Percentiles rank a stretch among this genome's conserved stretches.
Conservation (phyloP, 2,888 invertebrate species). For the Clusia tigrina region DNA sequence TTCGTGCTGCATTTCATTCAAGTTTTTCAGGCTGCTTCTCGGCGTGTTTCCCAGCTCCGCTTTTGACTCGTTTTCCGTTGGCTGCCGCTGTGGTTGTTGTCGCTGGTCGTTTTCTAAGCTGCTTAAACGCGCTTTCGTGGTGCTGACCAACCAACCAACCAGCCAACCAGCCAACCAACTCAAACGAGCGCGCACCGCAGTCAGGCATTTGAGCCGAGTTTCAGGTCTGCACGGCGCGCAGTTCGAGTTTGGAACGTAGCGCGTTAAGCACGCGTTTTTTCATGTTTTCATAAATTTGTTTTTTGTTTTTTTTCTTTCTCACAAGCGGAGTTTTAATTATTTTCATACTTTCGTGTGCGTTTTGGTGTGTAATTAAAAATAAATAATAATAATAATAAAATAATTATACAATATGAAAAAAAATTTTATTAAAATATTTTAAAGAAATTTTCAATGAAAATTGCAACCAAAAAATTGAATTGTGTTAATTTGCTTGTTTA, state of each 20-base stretch:
- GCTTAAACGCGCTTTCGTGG: slow-evolving; percentile 17
- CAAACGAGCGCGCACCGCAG: not conserved
- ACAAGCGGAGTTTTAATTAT: slow-evolving; percentile 23
- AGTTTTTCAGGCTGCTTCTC: not conserved
- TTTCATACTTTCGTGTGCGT: slow-evolving; percentile 9
- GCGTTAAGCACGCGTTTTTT: slow-evolving; percentile 48
- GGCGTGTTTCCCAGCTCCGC: not conserved
- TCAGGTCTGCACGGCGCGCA: slow-evolving; percentile 27
- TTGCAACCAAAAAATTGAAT: not conserved
- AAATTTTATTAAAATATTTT: not conserved
- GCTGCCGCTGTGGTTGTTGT: not conserved
- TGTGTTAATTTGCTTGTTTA: not conserved
- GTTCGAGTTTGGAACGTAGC: slow-evolving; percentile 47
- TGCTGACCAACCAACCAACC: slow-evolving; percentile 3
- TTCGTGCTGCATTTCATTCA: not conserved
- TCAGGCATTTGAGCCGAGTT: slow-evolving; percentile 14
- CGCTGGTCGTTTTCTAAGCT: slow-evolving; percentile 17
- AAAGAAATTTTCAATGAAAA: slow-evolving; percentile 9
- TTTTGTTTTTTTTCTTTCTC: slow-evolving; percentile 17
- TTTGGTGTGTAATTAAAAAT: not conserved
- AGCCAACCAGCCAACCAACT: not conserved
- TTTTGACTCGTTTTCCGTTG: not conserved
- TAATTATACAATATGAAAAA: not conserved
- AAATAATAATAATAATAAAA: not conserved
- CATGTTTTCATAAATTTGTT: not conserved